A percentile compares a stretch with the other conserved stretches of the same genome.
These are phyloP conservation scores for Xestobium rufovillosum DNA, from an alignment of 2,888 invertebrate genomes.

Conservation along the genomic window DNA sequence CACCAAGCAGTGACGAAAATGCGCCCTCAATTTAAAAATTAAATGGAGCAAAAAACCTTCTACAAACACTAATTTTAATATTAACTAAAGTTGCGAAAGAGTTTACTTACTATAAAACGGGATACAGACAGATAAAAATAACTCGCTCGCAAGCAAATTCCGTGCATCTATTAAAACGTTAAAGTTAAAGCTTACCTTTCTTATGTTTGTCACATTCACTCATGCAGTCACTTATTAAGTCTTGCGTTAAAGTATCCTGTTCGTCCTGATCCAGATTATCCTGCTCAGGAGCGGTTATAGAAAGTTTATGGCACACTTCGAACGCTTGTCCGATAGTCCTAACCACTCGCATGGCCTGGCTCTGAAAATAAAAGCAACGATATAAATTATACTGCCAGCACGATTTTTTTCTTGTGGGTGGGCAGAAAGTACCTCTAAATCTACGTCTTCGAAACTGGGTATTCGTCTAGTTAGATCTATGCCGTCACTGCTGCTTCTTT, in stretches of 20 bases:
- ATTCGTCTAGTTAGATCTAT: slow-evolving; percentile 33
- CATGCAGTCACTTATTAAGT: slow-evolving; percentile 44
- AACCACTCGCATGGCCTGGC: slow-evolving; percentile 97
- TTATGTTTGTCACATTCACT: slow-evolving; percentile 50
- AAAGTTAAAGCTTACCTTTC: too few relatives aligned
- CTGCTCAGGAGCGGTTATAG: slow-evolving; percentile 47
- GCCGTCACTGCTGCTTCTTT: slow-evolving; percentile 31
- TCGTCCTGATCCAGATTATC: slow-evolving; percentile 47
- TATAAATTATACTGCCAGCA: neutral
- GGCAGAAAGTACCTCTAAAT: slow-evolving; percentile 49
- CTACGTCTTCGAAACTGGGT: slow-evolving; percentile 52
- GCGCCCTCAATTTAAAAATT: too few relatives aligned
- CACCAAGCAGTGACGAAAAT: too few relatives aligned
- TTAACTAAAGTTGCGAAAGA: too few relatives aligned
- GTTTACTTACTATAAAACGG: too few relatives aligned
- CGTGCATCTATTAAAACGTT: too few relatives aligned
- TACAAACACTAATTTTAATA: too few relatives aligned
- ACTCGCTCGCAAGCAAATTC: too few relatives aligned
- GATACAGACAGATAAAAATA: too few relatives aligned
- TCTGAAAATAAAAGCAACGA: slow-evolving; percentile 52
- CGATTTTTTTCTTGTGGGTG: slow-evolving; percentile 4
- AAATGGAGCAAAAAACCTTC: too few relatives aligned
- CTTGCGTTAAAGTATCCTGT: slow-evolving; percentile 43
- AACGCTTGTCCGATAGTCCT: slow-evolving; percentile 98
- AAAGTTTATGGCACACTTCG: slow-evolving; percentile 97